Conservation (phyloP, 1,140 invertebrate species). For the Lasioglossum baleicum region DNA sequence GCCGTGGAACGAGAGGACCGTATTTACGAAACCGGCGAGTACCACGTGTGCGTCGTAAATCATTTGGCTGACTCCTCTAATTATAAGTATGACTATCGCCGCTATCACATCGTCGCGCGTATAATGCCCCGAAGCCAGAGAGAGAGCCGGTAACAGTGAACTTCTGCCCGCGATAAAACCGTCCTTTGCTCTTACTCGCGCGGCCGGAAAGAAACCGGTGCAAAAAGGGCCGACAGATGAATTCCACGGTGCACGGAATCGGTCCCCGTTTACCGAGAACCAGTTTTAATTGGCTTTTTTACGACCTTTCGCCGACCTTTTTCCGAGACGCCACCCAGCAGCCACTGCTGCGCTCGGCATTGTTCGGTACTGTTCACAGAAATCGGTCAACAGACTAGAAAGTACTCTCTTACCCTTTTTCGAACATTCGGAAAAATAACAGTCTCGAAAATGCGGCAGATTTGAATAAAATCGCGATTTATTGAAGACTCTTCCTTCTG, state of each 20-base stretch:
- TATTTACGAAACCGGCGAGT: conserved; percentile 62
- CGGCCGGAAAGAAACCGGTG: conserved; percentile 7
- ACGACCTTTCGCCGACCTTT: neutral
- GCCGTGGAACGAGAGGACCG: conserved; percentile 16
- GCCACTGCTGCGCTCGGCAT: accelerated
- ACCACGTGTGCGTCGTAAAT: conserved; percentile 74
- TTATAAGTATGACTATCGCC: conserved; percentile 76
- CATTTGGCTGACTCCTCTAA: conserved; percentile 75
- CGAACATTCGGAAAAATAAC: no score
- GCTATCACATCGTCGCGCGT: conserved; percentile 71
- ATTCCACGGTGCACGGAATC: conserved; percentile 45
- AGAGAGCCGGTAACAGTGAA: conserved; percentile 60
- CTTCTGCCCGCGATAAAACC: conserved; percentile 62
- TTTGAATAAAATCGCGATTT: no score
- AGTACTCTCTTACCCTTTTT: no score
- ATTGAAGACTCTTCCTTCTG: no score
- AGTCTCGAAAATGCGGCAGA: no score
- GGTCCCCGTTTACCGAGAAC: conserved; percentile 35
- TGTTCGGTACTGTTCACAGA: neutral
- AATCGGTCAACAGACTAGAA: no score
- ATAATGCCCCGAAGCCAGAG: conserved; percentile 67
- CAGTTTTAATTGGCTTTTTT: conserved; percentile 37
- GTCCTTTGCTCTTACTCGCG: conserved; percentile 35
- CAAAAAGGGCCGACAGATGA: conserved; percentile 64
- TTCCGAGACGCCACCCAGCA: neutral